Conservation (phyloP, 2,113 vertebrate species). For the Nothocercus julius region DNA sequence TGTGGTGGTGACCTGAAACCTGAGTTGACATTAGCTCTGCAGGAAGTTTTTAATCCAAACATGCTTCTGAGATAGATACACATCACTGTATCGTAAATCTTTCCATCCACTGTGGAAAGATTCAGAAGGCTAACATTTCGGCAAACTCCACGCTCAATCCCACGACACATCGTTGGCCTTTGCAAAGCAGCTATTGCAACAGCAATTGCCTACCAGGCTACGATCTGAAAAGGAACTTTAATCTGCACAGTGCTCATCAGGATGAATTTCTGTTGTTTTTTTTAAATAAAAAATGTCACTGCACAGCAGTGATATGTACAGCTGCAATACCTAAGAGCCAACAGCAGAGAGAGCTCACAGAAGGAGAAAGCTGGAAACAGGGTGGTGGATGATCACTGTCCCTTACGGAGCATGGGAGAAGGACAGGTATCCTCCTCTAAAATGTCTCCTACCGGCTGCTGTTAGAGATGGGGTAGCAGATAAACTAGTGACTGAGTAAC, state of each 20-base stretch:
- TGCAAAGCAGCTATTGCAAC: background rate
- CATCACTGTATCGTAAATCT: slow-evolving; percentile 34
- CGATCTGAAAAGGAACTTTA: slow-evolving; percentile 5
- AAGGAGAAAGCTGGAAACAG: slow-evolving; percentile 3
- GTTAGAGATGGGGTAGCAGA: background rate
- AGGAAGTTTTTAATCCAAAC: slow-evolving; percentile 42
- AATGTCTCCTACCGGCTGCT: background rate
- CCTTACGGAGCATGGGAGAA: background rate
- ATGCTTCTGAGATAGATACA: slow-evolving; percentile 34
- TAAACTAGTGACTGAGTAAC: background rate
- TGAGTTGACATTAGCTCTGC: slow-evolving; percentile 27
- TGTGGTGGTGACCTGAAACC: slow-evolving; percentile 35
- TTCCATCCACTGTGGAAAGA: background rate
- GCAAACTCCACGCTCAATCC: background rate
- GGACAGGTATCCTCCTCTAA: background rate
- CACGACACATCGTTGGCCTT: background rate
- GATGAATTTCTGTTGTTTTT: background rate
- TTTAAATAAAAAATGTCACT: background rate
- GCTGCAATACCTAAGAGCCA: background rate
- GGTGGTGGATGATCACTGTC: background rate
- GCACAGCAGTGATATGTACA: background rate
- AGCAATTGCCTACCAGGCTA: background rate
- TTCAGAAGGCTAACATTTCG: background rate
- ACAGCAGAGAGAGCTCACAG: slow-evolving; percentile 61
- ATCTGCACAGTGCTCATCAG: background rate